Base-by-base conservation (phyloP, 2,113 vertebrate genomes). In the Semnornis frantzii region DNA sequence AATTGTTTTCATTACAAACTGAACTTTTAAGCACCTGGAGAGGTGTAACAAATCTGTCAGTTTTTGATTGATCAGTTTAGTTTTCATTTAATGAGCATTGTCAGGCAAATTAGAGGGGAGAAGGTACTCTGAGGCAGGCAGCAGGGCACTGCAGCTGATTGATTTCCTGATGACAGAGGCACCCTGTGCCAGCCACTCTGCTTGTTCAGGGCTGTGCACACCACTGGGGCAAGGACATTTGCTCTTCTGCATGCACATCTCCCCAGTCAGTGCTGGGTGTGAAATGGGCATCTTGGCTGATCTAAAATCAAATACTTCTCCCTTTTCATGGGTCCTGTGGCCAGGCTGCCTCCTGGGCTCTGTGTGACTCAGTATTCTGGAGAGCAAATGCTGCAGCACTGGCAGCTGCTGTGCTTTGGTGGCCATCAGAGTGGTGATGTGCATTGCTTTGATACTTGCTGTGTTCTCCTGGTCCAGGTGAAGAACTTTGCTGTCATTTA, bases 401-500 rank as follows among this genome's bases (percentile, higher is more conserved):
- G 23, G 78, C 79, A 92, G 24, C 18, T 54, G 71, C 27, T 12
- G 18, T 54, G 10, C 88, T 94, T 93, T 71, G 30, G 52, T 64
- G 66, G 37, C 52, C 31, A 74, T 58, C 42, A 9, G 14, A 10
- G 78, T 75, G 31, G 15, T 90, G 72, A 57, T 15, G 30, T 21
- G 21, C 37, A 46, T 18, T 55, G 42, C 12, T 86, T 79, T 82
- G 33, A 6, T 90, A 20, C 91, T 87, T 83, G 58, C 17, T 84
- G 8, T 76, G 88, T 91, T 94, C 34, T 88, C 83, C 44, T 62
- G 82, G 82, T 80, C 91, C 74, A 99, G 99, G 99, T 99, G 31
- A 99, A 99, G 97, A 99, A 99, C 82, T 99, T 99, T 97, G 99
- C 99, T 21, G 99, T 99, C 79, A 99, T 99, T 97, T 99, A 99